These are phyloP conservation scores for Pedicia rivosa DNA, from an alignment of 2,888 invertebrate genomes.

Conservation along the genomic window DNA sequence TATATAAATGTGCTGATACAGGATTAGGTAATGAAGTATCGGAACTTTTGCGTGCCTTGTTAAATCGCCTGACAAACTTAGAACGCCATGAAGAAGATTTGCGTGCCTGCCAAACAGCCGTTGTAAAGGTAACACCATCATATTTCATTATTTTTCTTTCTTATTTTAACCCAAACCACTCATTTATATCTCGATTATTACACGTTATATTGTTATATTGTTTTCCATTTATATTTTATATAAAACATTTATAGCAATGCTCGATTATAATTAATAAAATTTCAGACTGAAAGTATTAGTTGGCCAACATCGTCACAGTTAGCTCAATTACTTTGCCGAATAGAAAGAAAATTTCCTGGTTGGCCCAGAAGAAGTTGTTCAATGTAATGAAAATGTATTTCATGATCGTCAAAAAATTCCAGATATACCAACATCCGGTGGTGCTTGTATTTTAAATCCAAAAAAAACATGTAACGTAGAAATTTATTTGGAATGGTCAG, in stretches of 20 bases:
- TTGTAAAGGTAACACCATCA: too few relatives aligned
- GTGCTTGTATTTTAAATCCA: constrained; percentile 23
- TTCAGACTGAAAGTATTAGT: constrained; percentile 17
- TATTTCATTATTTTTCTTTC: too few relatives aligned
- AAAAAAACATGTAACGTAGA: constrained; percentile 32
- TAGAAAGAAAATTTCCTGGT: constrained; percentile 29
- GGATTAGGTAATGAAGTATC: constrained; percentile 29
- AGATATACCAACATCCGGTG: constrained; percentile 6
- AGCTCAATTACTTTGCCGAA: constrained; percentile 29
- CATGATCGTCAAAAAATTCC: constrained; percentile 1
- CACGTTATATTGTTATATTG: too few relatives aligned
- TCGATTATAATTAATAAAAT: too few relatives aligned
- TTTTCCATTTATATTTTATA: too few relatives aligned
- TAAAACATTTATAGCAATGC: too few relatives aligned
- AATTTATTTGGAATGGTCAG: constrained; percentile 30
- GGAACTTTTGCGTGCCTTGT: constrained; percentile 33
- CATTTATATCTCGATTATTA: too few relatives aligned
- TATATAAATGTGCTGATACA: constrained; percentile 31
- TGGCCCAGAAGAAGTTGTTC: constrained; percentile 30
- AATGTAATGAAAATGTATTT: constrained; percentile 26
- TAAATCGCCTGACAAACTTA: constrained; percentile 32
- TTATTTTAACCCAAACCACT: too few relatives aligned
- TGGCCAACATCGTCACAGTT: constrained; percentile 28
- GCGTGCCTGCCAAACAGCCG: constrained; percentile 25
- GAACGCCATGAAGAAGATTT: constrained; percentile 30